Evolutionary conservation across 1,140 invertebrate genomes (phyloP), one percentile per base, ranked within the genome.

Genomic region (Spodoptera frugiperda): DNA sequence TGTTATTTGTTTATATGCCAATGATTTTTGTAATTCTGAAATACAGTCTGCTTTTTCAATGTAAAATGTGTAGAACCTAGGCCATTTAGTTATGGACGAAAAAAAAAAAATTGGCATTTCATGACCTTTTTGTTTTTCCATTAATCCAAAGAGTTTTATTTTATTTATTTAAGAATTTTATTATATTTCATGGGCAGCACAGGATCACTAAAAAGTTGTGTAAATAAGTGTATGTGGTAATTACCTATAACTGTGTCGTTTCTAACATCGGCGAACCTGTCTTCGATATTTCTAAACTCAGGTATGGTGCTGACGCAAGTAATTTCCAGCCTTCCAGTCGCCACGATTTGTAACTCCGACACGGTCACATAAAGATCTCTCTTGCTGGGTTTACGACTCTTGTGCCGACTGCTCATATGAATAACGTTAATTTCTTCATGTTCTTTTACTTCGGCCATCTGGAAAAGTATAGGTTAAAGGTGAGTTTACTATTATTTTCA

Each of bases 301-400:
- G 96, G 96, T 82, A 96, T 96, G 15, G 96, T 96, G 76, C 96
- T 95, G 83, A 95, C 94, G 80, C 96, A 96, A 30, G 95, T 95
- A n/a, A 96, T 94, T 72, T 95, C 94, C 8, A 96, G 89, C 70
- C 94, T 87, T 19, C 95, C 95, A 49, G 95, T 95, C n/a, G 95
- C 95, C 25, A 95, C 94, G 17, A 95, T 87, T 76, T 96, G 95
- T 48, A 96, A 89, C 61, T 95, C 95, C 2, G 96, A 96, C 33
- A 96, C 94, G 4, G 93, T 92, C 19, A 94, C 82, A 68, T 89
- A 91, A 2, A 93, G 74, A 14, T 91, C 91, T n/a, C 83, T 80
- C 14, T 86, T 87, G 30, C 78, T 82, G 0, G 88, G 89, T 44
- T 83, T 78, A 3, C 89, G 84, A 74, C 84, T 85, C 57, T 85